Evolutionary conservation across 2,113 vertebrate genomes (phyloP), one percentile per base, ranked within the genome.

Genomic region (Desmodus rotundus): DNA sequence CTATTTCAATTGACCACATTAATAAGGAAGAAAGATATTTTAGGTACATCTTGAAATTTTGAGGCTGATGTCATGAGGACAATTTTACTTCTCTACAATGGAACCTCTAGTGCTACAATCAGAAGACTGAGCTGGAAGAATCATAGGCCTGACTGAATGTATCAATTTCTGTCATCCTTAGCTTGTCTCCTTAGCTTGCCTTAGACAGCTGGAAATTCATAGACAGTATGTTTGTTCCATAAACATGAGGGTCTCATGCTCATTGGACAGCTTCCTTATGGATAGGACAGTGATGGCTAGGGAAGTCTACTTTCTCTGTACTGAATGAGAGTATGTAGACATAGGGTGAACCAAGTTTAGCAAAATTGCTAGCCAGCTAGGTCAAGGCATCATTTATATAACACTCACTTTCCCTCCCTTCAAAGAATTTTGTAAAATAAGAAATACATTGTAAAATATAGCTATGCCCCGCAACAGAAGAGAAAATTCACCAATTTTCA

Each of bases 401-500:
- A 15, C 19, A 41, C 10, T 50, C 13, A 10, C 28, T 95, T 87
- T 78, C 87, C 20, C 52, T 61, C 7, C 7, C 17, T 92, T 82
- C 63, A 54, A 58, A 84, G 12, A 28, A 52, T 68, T 76, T 83
- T 43, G 24, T 82, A 81, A 83, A 94, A 74, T 28, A 63, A 92
- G 87, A 65, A 89, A 92, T 33, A 14, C 14, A 63, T 52, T 94
- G 74, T 31, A 87, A 78, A 92, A 96, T 87, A 65, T 31, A 45
- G 1, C 72, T 81, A 3, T 4, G 11, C 26, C 4, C 15, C 13
- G 38, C 83, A 97, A 63, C 33, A 95, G 92, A 47, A 1, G 84
- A 93, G 93, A 92, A 96, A 93, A 94, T 97, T 87, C 87, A 92
- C 87, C 58, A 68, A 96, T 95, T 89, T 54, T 56, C 19, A 82